Conservation (phyloP, 2,113 vertebrate species). For the Notothenia coriiceps region DNA sequence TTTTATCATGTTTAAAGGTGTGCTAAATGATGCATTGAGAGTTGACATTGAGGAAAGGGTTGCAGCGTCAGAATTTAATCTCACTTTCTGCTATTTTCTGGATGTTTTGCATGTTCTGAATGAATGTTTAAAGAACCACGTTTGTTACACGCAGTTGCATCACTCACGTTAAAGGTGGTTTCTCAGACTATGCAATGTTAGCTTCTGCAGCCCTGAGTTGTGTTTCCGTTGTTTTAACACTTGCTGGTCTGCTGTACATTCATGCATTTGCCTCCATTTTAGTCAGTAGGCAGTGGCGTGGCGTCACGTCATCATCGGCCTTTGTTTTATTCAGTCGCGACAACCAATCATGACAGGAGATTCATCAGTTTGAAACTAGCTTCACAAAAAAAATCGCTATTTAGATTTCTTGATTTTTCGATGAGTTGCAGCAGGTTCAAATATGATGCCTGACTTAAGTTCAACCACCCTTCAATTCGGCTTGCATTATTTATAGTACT, state of each 20-base stretch:
- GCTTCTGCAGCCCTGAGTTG: neutral
- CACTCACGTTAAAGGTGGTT: neutral
- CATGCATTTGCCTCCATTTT: slow-evolving; percentile 34
- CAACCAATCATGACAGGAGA: neutral
- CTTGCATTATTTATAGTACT: neutral
- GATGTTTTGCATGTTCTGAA: neutral
- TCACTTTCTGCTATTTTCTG: neutral
- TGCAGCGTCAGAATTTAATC: neutral
- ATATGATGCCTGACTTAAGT: accelerated
- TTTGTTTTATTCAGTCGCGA: slow-evolving; percentile 1
- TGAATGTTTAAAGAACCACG: accelerated
- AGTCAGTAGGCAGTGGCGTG: slow-evolving; percentile 4
- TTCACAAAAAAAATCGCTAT: neutral
- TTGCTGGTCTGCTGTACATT: neutral
- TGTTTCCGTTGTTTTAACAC: neutral
- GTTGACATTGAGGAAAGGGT: slow-evolving; percentile 36
- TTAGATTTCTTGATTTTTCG: neutral
- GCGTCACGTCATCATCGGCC: slow-evolving; percentile 11
- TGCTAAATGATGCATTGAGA: neutral
- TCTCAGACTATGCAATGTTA: too few species aligned
- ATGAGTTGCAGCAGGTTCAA: too few species aligned
- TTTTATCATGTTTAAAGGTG: accelerated
- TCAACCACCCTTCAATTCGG: neutral
- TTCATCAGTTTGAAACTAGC: accelerated
- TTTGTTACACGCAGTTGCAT: neutral